phyloP scores from a whole-genome alignment of 1,140 invertebrate genomes.

The Cataglyphis hispanica region DNA sequence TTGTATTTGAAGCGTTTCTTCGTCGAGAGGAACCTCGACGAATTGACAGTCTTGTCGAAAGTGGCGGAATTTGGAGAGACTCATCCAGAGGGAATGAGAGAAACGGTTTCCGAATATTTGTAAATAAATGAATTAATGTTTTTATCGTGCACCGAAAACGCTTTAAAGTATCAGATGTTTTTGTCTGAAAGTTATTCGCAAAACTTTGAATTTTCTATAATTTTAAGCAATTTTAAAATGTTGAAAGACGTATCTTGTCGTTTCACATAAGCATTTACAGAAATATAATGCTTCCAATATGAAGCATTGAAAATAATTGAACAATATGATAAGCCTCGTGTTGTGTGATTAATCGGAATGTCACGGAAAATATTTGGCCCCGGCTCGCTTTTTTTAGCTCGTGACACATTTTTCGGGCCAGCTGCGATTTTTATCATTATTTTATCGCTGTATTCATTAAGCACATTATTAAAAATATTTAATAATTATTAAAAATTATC shows the following conservation, averaged over 20 bases:
- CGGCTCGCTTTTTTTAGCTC: background rate
- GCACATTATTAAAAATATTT: no score
- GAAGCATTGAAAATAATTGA: background rate
- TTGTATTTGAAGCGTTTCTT: background rate
- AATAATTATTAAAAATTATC: background rate
- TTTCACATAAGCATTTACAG: background rate
- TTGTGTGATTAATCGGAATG: background rate
- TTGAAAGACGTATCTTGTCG: background rate
- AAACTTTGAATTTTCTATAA: background rate
- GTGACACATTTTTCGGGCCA: background rate
- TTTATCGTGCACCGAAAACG: background rate
- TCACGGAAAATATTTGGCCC: background rate
- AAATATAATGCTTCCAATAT: background rate
- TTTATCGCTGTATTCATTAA: background rate
- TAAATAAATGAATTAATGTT: background rate
- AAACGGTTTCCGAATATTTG: background rate
- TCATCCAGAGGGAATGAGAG: background rate
- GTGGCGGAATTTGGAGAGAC: background rate
- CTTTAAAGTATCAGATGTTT: background rate
- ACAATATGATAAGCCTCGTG: background rate
- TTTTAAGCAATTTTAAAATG: background rate
- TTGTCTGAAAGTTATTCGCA: background rate
- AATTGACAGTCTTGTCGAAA: background rate
- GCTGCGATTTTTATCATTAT: background rate
- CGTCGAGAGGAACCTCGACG: constrained; percentile 4